phyloP scores from a whole-genome alignment of 2,797 vertebrate species.

The Alosa sapidissima region DNA sequence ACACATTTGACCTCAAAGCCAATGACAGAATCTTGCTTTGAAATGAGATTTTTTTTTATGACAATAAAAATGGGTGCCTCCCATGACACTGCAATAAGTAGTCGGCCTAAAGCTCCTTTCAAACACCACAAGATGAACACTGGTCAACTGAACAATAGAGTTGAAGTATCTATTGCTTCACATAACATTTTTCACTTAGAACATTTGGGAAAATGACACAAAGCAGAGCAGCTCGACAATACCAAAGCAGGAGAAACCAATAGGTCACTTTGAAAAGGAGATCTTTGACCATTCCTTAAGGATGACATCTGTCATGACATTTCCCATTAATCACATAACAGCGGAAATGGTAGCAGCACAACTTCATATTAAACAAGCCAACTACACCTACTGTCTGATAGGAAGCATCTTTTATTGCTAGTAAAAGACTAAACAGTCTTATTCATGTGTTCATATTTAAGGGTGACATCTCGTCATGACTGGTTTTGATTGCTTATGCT shows the following conservation, averaged over 20 bases:
- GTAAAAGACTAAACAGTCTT: slow-evolving; percentile 44
- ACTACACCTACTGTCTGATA: not conserved
- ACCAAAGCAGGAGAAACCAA: not conserved
- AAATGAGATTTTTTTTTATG: not conserved
- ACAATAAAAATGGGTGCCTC: not conserved
- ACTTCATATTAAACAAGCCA: not conserved
- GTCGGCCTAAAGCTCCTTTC: not conserved
- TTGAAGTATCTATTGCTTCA: slow-evolving; percentile 8
- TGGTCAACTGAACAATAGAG: not conserved
- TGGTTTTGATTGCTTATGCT: not conserved
- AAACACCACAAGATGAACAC: slow-evolving; percentile 20
- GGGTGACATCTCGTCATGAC: not conserved
- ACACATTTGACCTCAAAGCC: not conserved
- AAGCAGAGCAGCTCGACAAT: not conserved
- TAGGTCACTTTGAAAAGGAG: not conserved
- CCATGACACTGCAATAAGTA: not conserved
- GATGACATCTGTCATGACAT: not conserved
- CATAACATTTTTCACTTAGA: not conserved
- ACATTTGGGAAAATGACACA: not conserved
- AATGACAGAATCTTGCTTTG: not conserved
- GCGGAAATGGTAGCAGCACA: not conserved
- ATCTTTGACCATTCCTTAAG: not conserved
- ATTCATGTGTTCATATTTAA: slow-evolving; percentile 24
- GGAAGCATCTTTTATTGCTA: slow-evolving; percentile 52
- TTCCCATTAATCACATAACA: not conserved